Evolutionary conservation across 2,888 invertebrate species (phyloP).

Genomic region (Caradrina kadenii): DNA sequence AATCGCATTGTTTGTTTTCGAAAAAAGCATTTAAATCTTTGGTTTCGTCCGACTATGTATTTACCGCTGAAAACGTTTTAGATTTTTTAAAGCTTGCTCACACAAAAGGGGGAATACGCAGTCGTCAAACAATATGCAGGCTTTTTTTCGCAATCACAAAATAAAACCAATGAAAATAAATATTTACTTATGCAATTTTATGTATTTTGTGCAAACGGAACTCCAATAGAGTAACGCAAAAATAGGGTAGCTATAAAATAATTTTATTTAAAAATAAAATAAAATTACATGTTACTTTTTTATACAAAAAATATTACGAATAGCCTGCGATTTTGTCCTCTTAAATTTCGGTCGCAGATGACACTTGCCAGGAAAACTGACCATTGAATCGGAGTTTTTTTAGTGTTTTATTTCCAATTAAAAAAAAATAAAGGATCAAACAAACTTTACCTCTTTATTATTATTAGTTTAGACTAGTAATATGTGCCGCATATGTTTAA

Average conservation of each 20-base stretch:
- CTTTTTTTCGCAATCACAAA: conserved; percentile 9
- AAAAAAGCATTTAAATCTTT: neutral
- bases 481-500: no score
- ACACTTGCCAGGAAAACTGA: no score
- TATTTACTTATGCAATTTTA: neutral
- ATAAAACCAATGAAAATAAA: neutral
- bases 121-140: conserved; percentile 1
- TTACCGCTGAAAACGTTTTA: conserved; percentile 3
- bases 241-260: neutral
- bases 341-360: no score
- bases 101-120: neutral
- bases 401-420: no score
- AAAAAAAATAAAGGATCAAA: no score
- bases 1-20: neutral
- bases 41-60: neutral
- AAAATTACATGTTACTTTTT: no score
- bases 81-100: conserved; percentile 2
- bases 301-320: conserved; percentile 11
- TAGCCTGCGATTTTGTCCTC: no score
- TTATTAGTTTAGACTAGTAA: no score
- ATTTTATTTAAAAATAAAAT: conserved; percentile 3
- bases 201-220: conserved; percentile 1
- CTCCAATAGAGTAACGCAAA: neutral
- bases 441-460: no score
- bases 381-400: no score